Evolutionary conservation across 2,113 vertebrate genomes (phyloP).

Genomic region (Sporophila hypoxantha): DNA sequence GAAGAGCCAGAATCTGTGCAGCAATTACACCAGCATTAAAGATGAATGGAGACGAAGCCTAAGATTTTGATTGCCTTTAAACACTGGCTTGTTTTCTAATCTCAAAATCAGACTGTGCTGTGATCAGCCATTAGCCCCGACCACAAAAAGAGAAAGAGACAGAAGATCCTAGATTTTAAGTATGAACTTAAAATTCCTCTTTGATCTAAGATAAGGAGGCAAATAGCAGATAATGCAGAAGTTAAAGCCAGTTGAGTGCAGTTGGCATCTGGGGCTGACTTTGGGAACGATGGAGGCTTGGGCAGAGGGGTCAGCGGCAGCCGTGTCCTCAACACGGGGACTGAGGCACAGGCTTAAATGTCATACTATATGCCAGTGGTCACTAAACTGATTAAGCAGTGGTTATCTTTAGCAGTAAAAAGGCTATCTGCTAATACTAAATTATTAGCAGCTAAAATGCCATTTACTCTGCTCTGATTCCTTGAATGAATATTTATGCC

Average conservation of each 20-base stretch:
- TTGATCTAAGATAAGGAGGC: constrained; percentile 25
- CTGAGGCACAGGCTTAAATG: constrained; percentile 39
- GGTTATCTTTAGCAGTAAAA: constrained; percentile 62
- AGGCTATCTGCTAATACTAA: constrained; percentile 59
- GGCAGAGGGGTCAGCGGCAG: background rate
- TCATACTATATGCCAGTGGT: constrained; percentile 45
- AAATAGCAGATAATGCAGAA: background rate
- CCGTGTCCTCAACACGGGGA: background rate
- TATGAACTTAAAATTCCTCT: background rate
- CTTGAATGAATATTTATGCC: constrained; percentile 67
- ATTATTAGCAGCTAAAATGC: constrained; percentile 60
- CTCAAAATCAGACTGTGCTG: constrained; percentile 3
- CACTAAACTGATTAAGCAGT: constrained; percentile 63
- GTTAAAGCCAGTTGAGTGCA: background rate
- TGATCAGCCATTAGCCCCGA: background rate
- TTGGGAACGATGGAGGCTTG: background rate
- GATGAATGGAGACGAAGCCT: constrained; percentile 2
- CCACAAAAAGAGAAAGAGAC: background rate
- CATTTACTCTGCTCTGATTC: constrained; percentile 67
- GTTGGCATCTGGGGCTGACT: background rate
- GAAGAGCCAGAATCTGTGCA: constrained; percentile 36
- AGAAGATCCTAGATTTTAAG: background rate
- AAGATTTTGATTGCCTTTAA: constrained; percentile 37
- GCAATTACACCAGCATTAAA: constrained; percentile 40
- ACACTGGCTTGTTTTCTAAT: constrained; percentile 18